Evolutionary conservation across 2,888 invertebrate species (phyloP), one percentile per base, ranked within the genome.

Genomic region (Apoda limacodes): DNA sequence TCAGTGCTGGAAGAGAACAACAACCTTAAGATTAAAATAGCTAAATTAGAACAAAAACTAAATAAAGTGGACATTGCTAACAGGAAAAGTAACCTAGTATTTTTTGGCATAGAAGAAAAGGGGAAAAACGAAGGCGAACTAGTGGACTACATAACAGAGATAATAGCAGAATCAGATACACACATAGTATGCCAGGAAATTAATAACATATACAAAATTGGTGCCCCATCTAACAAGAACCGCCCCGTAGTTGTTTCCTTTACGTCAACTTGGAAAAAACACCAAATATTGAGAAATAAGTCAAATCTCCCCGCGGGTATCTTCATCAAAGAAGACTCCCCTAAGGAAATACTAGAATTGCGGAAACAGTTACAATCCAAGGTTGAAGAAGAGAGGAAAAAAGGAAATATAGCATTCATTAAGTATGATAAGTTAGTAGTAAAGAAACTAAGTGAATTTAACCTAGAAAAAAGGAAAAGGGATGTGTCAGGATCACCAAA

Each of bases 241-340:
- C 24, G 25, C 6, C 33, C 33, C 5, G 20, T 33, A 3, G 20
- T 33, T 3, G 11, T 28, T 2, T 20, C 25, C 10, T 10, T 34
- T 17, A 26, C 34, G 5, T 21, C 29, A 10, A 15, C 13, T 10
- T 32, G 32, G 28, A 30, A 34, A 19, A 37, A 37, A 25, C 25
- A 28, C 12, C 10, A 13, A 3, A 32, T 38, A 13, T 5, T 34
- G 25, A 32, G 28, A 28, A 30, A 32, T 23, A 38, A 38, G 13
- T 9, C 5, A 2, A 32, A 30, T 11, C 15, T 34, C 2, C 34
- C 34, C 3, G 7, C 24, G 25, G 25, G 17, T 6, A 27, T 29
- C 1, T 40, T 34, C 23, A 25, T 38, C 3, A 38, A 32, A 17
- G 38, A 42, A 19, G 40, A 38, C 11, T 38, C 13, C n/a, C 27